Conservation (phyloP, 2,113 vertebrate genomes). For the Struthidea cinerea region DNA sequence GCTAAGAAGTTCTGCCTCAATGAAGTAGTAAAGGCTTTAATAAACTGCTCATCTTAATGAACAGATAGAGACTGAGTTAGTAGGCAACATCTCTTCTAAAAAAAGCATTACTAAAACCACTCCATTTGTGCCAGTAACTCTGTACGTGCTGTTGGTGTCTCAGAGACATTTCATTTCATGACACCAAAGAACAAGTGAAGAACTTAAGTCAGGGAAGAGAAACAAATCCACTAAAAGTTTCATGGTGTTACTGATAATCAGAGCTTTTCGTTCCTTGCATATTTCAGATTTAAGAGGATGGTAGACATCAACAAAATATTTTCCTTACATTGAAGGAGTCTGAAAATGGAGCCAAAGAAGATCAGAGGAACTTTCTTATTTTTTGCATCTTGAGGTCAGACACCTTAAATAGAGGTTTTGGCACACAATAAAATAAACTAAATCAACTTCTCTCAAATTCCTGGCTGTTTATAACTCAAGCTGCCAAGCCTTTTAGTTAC, state of each 20-base stretch:
- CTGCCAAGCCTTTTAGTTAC: neutral
- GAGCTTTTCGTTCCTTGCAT: neutral
- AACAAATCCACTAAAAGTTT: neutral
- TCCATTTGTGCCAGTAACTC: neutral
- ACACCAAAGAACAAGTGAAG: neutral
- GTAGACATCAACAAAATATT: neutral
- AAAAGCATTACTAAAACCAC: neutral
- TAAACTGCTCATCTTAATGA: neutral
- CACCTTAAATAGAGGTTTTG: neutral
- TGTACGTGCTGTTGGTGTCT: rapidly evolving
- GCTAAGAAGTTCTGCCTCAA: neutral
- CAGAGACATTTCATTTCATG: neutral
- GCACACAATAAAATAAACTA: neutral
- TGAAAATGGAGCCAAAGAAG: neutral
- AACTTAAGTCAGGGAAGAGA: neutral
- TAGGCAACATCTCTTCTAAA: neutral
- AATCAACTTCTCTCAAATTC: neutral
- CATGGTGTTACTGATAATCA: neutral
- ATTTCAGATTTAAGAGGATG: neutral
- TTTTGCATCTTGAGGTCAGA: neutral
- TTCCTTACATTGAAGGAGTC: neutral
- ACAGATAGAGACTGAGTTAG: neutral
- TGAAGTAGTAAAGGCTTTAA: neutral
- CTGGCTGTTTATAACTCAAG: neutral
- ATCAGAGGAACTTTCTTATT: neutral